phyloP scores from a whole-genome alignment of 2,113 vertebrate genomes.

The Paratilapia polleni region DNA sequence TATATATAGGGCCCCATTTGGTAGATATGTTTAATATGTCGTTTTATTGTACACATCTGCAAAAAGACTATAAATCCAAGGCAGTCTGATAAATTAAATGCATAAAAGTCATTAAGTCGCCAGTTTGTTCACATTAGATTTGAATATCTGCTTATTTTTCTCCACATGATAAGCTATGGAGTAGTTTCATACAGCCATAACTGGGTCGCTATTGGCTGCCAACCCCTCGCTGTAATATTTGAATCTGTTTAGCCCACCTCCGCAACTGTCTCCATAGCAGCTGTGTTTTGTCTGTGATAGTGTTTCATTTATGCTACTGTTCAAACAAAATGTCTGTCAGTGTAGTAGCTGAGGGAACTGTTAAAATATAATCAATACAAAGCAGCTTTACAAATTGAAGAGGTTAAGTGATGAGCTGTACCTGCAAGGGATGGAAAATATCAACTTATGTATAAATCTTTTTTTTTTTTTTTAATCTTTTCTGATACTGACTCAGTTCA shows the following conservation, averaged over 20 bases:
- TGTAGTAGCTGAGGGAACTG: neutral
- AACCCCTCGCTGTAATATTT: neutral
- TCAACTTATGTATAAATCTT: too few relatives aligned
- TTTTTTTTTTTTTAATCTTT: neutral
- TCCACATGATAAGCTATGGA: neutral
- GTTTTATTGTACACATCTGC: too few relatives aligned
- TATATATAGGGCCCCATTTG: too few relatives aligned
- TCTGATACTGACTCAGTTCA: neutral
- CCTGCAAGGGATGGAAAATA: neutral
- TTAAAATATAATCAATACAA: neutral
- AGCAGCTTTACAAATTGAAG: neutral
- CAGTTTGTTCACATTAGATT: neutral
- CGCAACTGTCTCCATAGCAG: slow-evolving; percentile 56
- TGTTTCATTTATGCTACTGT: slow-evolving; percentile 8
- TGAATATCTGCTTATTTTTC: neutral
- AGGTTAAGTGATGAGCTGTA: neutral
- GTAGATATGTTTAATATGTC: neutral
- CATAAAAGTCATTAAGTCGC: neutral
- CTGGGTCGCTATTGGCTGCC: neutral
- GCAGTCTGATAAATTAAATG: neutral
- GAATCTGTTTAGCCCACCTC: neutral
- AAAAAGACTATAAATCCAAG: too few relatives aligned
- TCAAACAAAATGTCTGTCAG: neutral
- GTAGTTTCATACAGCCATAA: neutral
- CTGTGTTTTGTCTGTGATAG: slow-evolving; percentile 24